Percentiles rank a stretch among this genome's conserved stretches.
Conservation (phyloP, 2,888 invertebrate genomes). For the Eupithecia subumbrata region DNA sequence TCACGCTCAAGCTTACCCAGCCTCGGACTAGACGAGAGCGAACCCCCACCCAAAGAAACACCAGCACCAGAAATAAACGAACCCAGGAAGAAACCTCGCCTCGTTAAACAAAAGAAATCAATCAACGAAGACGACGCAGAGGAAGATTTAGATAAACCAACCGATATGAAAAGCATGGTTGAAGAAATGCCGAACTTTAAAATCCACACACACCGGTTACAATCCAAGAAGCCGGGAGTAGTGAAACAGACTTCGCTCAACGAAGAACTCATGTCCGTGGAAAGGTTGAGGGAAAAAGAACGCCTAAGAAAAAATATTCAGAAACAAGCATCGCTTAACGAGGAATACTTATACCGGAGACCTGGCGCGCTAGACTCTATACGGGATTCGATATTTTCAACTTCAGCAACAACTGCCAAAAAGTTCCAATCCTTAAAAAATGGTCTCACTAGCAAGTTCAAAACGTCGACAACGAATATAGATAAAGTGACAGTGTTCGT, state of each 20-base stretch:
- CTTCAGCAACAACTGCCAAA: constrained; percentile 88
- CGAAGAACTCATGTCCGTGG: constrained; percentile 95
- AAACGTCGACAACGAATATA: constrained; percentile 92
- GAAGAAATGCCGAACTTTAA: constrained; percentile 87
- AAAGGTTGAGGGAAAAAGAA: constrained; percentile 92
- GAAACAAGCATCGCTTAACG: constrained; percentile 94
- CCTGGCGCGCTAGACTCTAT: constrained; percentile 87
- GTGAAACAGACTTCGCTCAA: constrained; percentile 94
- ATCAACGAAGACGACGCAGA: constrained; percentile 90
- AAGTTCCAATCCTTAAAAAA: constrained; percentile 90
- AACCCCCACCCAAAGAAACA: constrained; percentile 58
- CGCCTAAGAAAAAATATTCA: constrained; percentile 92
- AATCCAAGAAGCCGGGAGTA: constrained; percentile 84
- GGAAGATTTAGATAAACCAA: constrained; percentile 86
- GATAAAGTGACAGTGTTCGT: constrained; percentile 94
- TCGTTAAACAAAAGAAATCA: constrained; percentile 94
- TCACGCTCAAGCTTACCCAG: constrained; percentile 91
- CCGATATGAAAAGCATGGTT: constrained; percentile 87
- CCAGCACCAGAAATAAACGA: constrained; percentile 64
- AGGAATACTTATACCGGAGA: constrained; percentile 90
- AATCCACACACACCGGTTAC: constrained; percentile 75
- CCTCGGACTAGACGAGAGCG: constrained; percentile 77
- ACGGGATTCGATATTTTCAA: constrained; percentile 89
- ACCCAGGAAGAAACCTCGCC: constrained; percentile 87
- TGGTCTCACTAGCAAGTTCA: constrained; percentile 92